Percentiles rank a stretch among this genome's conserved stretches.
These are phyloP conservation scores for Sebastes hubbsi DNA, from an alignment of 2,797 vertebrate species.

Conservation along the genomic window DNA sequence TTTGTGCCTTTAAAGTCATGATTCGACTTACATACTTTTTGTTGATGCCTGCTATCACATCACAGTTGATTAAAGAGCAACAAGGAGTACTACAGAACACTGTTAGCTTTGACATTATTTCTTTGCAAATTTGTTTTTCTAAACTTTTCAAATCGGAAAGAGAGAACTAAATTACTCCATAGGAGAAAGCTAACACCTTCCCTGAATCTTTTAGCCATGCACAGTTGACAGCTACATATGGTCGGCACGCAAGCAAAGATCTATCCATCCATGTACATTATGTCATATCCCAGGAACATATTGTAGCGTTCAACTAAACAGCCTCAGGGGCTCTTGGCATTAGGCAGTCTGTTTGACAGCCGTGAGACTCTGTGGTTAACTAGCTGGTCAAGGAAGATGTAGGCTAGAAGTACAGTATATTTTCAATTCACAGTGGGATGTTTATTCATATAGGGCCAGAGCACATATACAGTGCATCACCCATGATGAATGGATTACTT, in stretches of 20 bases:
- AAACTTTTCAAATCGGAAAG: not conserved
- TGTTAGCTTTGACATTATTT: not conserved
- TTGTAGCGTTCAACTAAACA: constrained; percentile 4
- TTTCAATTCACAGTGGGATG: not conserved
- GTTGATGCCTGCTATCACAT: not conserved
- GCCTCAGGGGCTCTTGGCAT: constrained; percentile 6
- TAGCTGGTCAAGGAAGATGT: constrained; percentile 7
- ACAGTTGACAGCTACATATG: not conserved
- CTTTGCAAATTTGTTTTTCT: not conserved
- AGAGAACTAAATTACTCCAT: not conserved
- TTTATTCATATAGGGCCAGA: constrained; percentile 8
- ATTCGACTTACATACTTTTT: not conserved
- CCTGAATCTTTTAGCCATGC: not conserved
- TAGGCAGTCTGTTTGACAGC: constrained; percentile 39
- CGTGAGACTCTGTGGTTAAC: constrained; percentile 22
- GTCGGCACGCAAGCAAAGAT: not conserved
- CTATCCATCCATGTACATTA: constrained; percentile 34
- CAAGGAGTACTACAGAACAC: not conserved
- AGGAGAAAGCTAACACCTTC: not conserved
- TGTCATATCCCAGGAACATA: constrained; percentile 12
- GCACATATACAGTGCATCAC: not conserved
- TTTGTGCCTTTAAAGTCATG: not conserved
- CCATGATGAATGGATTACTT: not conserved
- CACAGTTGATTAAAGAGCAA: not conserved
- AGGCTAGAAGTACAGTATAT: not conserved